Conservation (phyloP, 2,113 vertebrate species). For the Perognathus longimembris region DNA sequence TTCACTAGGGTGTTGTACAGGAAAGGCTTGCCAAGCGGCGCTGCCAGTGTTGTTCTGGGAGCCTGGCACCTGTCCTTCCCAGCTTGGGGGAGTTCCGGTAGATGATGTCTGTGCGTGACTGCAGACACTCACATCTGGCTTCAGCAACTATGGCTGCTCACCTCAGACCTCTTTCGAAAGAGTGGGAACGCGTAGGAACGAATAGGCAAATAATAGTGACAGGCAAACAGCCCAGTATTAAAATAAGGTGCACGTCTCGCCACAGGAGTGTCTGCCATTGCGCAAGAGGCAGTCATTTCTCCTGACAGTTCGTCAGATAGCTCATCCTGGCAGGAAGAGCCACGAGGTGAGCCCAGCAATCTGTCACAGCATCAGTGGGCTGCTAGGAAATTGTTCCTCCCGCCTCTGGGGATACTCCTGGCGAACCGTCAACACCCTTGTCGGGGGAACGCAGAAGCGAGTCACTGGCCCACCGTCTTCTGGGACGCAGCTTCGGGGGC, state of each 20-base stretch:
- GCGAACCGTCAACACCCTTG: neutral
- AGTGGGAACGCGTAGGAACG: neutral
- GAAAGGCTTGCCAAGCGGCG: conserved; percentile 35
- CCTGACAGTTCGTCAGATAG: neutral
- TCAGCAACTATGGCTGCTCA: conserved; percentile 25
- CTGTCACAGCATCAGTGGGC: conserved; percentile 11
- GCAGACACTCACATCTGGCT: conserved; percentile 2
- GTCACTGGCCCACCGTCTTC: neutral
- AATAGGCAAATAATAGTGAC: neutral
- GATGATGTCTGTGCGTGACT: neutral
- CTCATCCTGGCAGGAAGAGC: conserved; percentile 54
- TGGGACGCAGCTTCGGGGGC: neutral
- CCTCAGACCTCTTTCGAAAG: conserved; percentile 37
- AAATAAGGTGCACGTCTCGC: neutral
- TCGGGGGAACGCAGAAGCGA: neutral
- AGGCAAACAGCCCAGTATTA: neutral
- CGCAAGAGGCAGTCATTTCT: conserved; percentile 28
- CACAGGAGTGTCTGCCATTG: conserved; percentile 30
- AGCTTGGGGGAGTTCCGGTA: neutral
- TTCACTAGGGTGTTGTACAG: conserved; percentile 52
- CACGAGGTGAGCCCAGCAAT: neutral
- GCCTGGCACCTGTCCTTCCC: neutral
- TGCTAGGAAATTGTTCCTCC: neutral
- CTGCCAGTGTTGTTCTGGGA: conserved; percentile 29
- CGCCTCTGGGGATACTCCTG: neutral